Base-by-base conservation (phyloP, 1,140 invertebrate genomes). In the Drosophila athabasca region DNA sequence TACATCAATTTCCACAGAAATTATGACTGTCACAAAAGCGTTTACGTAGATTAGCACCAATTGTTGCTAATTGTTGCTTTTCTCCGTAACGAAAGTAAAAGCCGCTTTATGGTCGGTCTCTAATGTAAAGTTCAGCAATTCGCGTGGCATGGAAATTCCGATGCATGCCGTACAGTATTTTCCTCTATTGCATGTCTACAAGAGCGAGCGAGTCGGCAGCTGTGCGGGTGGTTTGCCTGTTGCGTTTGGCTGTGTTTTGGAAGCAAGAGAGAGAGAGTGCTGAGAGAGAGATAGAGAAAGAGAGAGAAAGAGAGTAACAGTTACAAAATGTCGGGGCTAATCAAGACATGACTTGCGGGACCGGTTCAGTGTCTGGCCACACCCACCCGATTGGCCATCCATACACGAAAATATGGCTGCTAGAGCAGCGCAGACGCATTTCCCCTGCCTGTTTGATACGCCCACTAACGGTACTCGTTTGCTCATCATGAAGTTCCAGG, bases 321-420 rank as follows among this genome's bases (percentile, higher is more conserved):
- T 76, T 76, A 75, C 78, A 75, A 79, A 84, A 79, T 76, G 79
- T 74, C 76, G 60, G 90, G 85, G 85, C 81, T 90, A 90, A 90
- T 90, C 77, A 79, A 84, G 70, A 19, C 17, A 19, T 71, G 69
- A 62, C 72, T 2, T 54, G 46, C 39, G 17, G 17, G 15, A 62
- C 55, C 39, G 52, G 9, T 22, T 54, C 24, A 43, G 55, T n/a
- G 57, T 29, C 29, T 58, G 53, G 62, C 60, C 79, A 76, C 79
- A 80, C 84, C 85, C 77, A 85, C 77, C 51, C 35, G 35, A 60
- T 79, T 74, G 71, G 70, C 61, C 52, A 66, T 69, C 51, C 53
- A 59, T 39, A 31, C 29, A 6, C 1, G 35, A 82, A 80, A 84
- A 90, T 15, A 68, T 85, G 87, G 87, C 59, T 78, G 87, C 72